Evolutionary conservation across 2,888 invertebrate species (phyloP).

Genomic region (Drosophila neonasuta): DNA sequence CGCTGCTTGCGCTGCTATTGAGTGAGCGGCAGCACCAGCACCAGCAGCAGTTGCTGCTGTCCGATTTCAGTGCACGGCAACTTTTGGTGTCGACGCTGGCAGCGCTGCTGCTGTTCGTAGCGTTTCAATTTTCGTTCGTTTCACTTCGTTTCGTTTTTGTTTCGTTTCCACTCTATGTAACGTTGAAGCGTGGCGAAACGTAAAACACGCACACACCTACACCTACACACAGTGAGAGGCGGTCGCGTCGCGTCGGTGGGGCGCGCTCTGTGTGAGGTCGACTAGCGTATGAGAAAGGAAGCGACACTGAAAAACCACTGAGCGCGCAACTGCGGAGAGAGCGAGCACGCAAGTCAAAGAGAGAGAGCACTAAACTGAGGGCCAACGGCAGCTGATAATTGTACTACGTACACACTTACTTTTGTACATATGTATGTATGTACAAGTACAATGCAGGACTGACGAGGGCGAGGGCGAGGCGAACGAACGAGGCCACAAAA

Average conservation of each 20-base stretch:
- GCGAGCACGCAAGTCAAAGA: slow-evolving; percentile 37
- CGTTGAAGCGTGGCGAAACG: slow-evolving; percentile 52
- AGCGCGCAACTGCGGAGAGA: slow-evolving; percentile 65
- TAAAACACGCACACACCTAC: slow-evolving; percentile 41
- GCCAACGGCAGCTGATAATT: slow-evolving; percentile 74
- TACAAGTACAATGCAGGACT: slow-evolving; percentile 22
- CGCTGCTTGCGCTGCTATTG: slow-evolving; percentile 28
- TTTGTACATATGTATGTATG: slow-evolving; percentile 23
- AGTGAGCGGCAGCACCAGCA: slow-evolving; percentile 25
- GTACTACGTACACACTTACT: slow-evolving; percentile 21
- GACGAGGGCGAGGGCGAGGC: slow-evolving; percentile 36
- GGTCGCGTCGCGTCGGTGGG: slow-evolving; percentile 31
- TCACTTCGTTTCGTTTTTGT: slow-evolving; percentile 60
- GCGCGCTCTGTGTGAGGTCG: slow-evolving; percentile 68
- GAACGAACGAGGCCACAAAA: slow-evolving; percentile 54
- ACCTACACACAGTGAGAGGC: slow-evolving; percentile 44
- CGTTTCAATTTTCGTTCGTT: slow-evolving; percentile 73
- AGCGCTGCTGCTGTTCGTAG: slow-evolving; percentile 67
- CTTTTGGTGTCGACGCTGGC: slow-evolving; percentile 58
- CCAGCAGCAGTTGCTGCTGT: slow-evolving; percentile 29
- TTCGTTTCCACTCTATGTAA: slow-evolving; percentile 48
- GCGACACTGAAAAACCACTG: slow-evolving; percentile 64
- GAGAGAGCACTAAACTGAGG: slow-evolving; percentile 46
- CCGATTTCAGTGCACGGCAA: slow-evolving; percentile 49
- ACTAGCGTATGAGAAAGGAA: slow-evolving; percentile 64